Conservation (phyloP, 2,888 invertebrate genomes). For the Frankliniella fusca region DNA sequence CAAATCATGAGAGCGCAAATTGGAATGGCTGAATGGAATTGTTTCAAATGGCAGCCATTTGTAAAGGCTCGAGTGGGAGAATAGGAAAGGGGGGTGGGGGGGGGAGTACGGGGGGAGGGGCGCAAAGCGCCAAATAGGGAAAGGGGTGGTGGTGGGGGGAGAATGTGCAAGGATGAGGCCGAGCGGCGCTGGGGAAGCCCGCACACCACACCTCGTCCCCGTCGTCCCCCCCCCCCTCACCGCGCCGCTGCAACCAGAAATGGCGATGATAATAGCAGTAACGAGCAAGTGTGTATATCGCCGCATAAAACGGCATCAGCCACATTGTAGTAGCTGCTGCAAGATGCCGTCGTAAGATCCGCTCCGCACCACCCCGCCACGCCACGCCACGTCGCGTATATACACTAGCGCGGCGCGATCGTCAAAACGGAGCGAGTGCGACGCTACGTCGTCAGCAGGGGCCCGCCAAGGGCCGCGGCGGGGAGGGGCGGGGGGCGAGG, state of each 20-base stretch:
- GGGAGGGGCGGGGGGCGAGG: too few relatives aligned
- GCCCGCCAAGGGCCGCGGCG: too few relatives aligned
- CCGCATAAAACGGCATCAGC: too few relatives aligned
- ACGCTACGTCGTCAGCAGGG: too few relatives aligned
- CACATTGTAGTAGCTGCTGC: too few relatives aligned
- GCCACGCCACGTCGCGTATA: too few relatives aligned
- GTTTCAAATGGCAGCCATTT: constrained; percentile 24
- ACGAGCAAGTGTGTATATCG: neutral
- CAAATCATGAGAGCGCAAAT: constrained; percentile 18
- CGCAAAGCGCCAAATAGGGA: neutral
- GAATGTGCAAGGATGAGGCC: neutral
- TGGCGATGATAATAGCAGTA: neutral
- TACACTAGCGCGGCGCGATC: too few relatives aligned
- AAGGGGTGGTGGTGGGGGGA: neutral
- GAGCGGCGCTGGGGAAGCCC: neutral
- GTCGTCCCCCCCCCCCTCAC: neutral
- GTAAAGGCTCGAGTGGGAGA: neutral
- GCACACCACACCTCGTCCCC: neutral
- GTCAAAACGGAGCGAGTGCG: too few relatives aligned
- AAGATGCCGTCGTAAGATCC: too few relatives aligned
- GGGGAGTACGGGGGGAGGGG: neutral
- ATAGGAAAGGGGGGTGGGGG: neutral
- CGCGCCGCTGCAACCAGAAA: neutral
- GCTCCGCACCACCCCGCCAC: too few relatives aligned
- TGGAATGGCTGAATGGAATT: constrained; percentile 22